phyloP scores from a whole-genome alignment of 2,888 invertebrate genomes.

The Bellardia pandia region DNA sequence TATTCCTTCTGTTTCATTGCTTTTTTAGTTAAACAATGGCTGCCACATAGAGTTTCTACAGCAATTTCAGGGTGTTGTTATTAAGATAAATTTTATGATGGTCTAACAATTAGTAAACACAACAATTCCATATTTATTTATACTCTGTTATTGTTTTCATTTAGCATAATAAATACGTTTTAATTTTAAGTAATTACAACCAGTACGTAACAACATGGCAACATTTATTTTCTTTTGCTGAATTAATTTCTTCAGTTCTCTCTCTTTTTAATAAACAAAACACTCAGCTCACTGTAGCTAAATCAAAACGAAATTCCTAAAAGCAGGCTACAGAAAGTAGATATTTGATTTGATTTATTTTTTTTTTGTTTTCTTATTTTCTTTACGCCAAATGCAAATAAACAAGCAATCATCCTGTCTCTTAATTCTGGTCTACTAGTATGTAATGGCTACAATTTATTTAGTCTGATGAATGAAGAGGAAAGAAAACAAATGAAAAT shows the following conservation, averaged over 20 bases:
- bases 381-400: slow-evolving; percentile 30
- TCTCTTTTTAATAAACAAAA: neutral
- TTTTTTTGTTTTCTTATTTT: slow-evolving; percentile 19
- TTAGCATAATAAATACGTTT: slow-evolving; percentile 54
- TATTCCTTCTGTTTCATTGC: neutral
- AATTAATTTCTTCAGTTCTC: neutral
- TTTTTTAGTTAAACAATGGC: neutral
- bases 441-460: slow-evolving; percentile 36
- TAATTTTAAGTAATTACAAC: slow-evolving; percentile 60
- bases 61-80: neutral
- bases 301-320: slow-evolving; percentile 16
- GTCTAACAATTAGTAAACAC: slow-evolving; percentile 30
- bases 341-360: slow-evolving; percentile 15
- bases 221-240: neutral
- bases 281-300: neutral
- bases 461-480: neutral
- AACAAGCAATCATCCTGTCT: slow-evolving; percentile 35
- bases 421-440: neutral
- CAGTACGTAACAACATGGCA: slow-evolving; percentile 19
- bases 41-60: neutral
- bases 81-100: slow-evolving; percentile 14
- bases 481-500: slow-evolving; percentile 6
- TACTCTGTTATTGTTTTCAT: neutral
- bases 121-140: slow-evolving; percentile 35
- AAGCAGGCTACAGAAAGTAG: slow-evolving; percentile 15